phyloP scores from a whole-genome alignment of 2,113 vertebrate species.

The Chascanopsetta lugubris region DNA sequence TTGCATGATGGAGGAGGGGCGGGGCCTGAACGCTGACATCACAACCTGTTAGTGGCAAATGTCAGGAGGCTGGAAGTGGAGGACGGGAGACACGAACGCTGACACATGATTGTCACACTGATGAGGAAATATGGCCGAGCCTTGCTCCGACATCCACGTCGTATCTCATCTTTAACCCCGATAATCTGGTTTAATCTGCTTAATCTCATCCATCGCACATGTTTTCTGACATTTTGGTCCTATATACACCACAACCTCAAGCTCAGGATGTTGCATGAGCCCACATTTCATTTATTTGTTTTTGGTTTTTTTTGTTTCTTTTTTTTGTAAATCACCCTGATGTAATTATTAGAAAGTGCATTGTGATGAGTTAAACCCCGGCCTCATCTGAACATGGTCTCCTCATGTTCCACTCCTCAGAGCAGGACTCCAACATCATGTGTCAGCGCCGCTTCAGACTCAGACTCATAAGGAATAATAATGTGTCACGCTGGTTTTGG shows the following conservation, averaged over 20 bases:
- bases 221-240: slow-evolving; percentile 13
- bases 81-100: slow-evolving; percentile 58
- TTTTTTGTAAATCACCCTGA: slow-evolving; percentile 32
- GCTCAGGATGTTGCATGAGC: slow-evolving; percentile 21
- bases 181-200: slow-evolving; percentile 45
- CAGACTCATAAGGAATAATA: slow-evolving; percentile 75
- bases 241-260: slow-evolving; percentile 23
- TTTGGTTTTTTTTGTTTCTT: not conserved
- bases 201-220: slow-evolving; percentile 27
- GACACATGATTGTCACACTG: slow-evolving; percentile 40
- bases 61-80: slow-evolving; percentile 83
- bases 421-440: slow-evolving; percentile 57
- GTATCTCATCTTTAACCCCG: slow-evolving; percentile 41
- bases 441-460: slow-evolving; percentile 69
- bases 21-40: slow-evolving; percentile 67
- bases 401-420: slow-evolving; percentile 58
- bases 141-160: slow-evolving; percentile 16
- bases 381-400: slow-evolving; percentile 33
- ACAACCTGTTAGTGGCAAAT: slow-evolving; percentile 80
- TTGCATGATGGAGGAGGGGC: slow-evolving; percentile 46
- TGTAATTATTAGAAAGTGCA: slow-evolving; percentile 29
- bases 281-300: slow-evolving; percentile 13
- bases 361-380: slow-evolving; percentile 39
- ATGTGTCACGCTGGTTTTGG: slow-evolving; percentile 83
- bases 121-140: slow-evolving; percentile 53